A percentile compares a stretch with the other conserved stretches of the same genome.
phyloP scores from a whole-genome alignment of 2,888 invertebrate species.

The Coleophora deauratella region DNA sequence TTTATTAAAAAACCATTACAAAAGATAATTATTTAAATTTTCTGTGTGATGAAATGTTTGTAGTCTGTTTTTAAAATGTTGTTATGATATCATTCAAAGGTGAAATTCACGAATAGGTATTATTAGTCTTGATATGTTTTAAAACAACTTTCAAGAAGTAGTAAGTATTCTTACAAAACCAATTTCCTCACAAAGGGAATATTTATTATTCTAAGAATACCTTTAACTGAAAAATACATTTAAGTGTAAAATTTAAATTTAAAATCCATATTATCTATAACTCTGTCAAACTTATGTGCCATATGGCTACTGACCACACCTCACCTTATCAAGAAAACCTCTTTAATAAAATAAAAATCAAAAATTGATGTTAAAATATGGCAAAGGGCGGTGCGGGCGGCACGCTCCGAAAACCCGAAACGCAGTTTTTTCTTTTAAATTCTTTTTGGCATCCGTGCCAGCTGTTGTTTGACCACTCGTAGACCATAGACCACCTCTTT shows the following conservation, averaged over 20 bases:
- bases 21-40: background rate
- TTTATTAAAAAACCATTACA: background rate
- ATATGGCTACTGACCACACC: constrained; percentile 40
- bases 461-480: constrained; percentile 68
- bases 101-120: too few species aligned
- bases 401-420: constrained; percentile 56
- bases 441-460: constrained; percentile 38
- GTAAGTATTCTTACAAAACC: too few species aligned
- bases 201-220: too few species aligned
- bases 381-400: constrained; percentile 53
- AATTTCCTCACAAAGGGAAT: too few species aligned
- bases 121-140: too few species aligned
- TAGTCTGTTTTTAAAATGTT: too few species aligned
- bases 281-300: constrained; percentile 17
- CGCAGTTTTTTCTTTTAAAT: constrained; percentile 33
- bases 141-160: too few species aligned
- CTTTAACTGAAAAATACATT: too few species aligned
- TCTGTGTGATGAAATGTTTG: too few species aligned
- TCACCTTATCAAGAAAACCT: constrained; percentile 13
- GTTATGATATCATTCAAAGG: too few species aligned
- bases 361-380: constrained; percentile 41
- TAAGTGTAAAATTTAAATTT: too few species aligned
- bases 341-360: constrained; percentile 40
- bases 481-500: constrained; percentile 42
- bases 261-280: too few species aligned